Conservation (phyloP, 2,888 invertebrate genomes). For the Cheiracanthium punctorium region DNA sequence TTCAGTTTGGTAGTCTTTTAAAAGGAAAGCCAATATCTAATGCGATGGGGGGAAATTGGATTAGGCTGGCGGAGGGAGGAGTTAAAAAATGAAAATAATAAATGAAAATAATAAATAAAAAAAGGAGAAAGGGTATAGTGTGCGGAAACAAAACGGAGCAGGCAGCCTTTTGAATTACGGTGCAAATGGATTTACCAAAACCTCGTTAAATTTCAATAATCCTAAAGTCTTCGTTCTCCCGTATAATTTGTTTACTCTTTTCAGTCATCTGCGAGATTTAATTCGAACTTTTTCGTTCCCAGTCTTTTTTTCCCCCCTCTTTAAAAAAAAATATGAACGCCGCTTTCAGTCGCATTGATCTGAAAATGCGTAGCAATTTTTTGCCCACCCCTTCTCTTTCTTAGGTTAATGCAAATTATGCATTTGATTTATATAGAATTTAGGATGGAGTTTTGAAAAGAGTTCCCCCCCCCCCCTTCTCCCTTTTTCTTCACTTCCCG, state of each 20-base stretch:
- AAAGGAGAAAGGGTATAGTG: slow-evolving; percentile 24
- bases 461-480: not conserved
- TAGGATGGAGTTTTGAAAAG: slow-evolving; percentile 47
- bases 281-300: slow-evolving; percentile 30
- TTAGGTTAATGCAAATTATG: slow-evolving; percentile 35
- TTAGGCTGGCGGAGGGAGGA: slow-evolving; percentile 48
- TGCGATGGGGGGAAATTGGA: slow-evolving; percentile 50
- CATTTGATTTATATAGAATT: slow-evolving; percentile 48
- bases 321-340: slow-evolving; percentile 26
- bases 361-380: slow-evolving; percentile 27
- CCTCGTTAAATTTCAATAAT: slow-evolving; percentile 68
- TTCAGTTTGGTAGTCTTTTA: slow-evolving; percentile 28
- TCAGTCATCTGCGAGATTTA: slow-evolving; percentile 53
- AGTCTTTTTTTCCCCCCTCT: not conserved
- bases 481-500: not conserved
- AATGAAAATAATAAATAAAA: slow-evolving; percentile 3
- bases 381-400: not conserved
- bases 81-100: slow-evolving; percentile 35
- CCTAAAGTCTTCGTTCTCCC: slow-evolving; percentile 58
- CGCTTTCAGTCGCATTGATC: slow-evolving; percentile 47
- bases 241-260: slow-evolving; percentile 62
- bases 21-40: slow-evolving; percentile 54
- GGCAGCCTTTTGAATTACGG: slow-evolving; percentile 56
- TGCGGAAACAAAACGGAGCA: slow-evolving; percentile 44
- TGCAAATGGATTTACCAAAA: slow-evolving; percentile 67